Percentiles rank a stretch among this genome's conserved stretches.
Conservation (phyloP, 2,113 vertebrate species). For the Microtus pennsylvanicus region DNA sequence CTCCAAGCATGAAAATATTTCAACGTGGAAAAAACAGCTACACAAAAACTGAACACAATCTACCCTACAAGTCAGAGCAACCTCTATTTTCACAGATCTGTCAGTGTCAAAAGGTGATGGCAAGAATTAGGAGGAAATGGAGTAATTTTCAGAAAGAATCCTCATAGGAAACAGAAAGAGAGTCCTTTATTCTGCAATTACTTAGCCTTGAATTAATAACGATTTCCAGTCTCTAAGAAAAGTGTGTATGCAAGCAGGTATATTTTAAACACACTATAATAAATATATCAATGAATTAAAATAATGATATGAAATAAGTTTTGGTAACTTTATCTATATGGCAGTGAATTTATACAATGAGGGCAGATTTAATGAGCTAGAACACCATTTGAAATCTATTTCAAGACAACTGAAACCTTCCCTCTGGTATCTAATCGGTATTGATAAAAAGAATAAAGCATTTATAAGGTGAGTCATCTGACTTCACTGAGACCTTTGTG, state of each 20-base stretch:
- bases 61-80: not conserved
- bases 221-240: not conserved
- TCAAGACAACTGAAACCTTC: not conserved
- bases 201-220: not conserved
- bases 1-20: not conserved
- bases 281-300: not conserved
- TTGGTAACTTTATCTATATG: not conserved
- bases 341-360: not conserved
- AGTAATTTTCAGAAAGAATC: not conserved
- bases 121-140: not conserved
- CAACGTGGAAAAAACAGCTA: not conserved
- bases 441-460: not conserved
- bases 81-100: not conserved
- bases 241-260: not conserved
- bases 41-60: not conserved
- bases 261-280: not conserved
- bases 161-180: not conserved
- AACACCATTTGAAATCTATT: not conserved
- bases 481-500: not conserved
- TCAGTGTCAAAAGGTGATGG: not conserved
- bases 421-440: not conserved
- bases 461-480: not conserved
- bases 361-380: not conserved
- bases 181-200: not conserved
- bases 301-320: not conserved